Percentiles rank a stretch among this genome's conserved stretches.
Evolutionary conservation across 2,888 invertebrate genomes (phyloP).

Genomic region (Zygaena filipendulae): DNA sequence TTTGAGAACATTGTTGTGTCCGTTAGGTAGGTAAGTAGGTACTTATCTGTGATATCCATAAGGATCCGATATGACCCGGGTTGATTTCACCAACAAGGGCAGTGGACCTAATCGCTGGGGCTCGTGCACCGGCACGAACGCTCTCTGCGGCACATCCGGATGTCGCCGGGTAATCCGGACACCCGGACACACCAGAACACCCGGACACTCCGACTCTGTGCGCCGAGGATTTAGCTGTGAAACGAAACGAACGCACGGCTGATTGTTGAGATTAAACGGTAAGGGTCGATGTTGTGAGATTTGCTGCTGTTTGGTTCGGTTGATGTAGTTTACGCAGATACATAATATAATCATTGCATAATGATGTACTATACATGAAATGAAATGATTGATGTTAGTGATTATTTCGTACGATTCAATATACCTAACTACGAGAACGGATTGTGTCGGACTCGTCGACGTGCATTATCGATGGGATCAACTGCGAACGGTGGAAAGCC

Average conservation of each 20-base stretch:
- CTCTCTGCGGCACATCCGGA: constrained; percentile 35
- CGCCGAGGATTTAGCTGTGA: constrained; percentile 40
- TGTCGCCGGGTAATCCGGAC: constrained; percentile 38
- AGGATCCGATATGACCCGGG: constrained; percentile 31
- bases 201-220: constrained; percentile 17
- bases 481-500: too few relatives aligned
- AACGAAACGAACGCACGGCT: constrained; percentile 47
- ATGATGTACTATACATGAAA: too few relatives aligned
- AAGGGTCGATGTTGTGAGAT: constrained; percentile 28
- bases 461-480: too few relatives aligned
- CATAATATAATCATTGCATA: too few relatives aligned
- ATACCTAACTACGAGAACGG: too few relatives aligned
- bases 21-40: too few relatives aligned
- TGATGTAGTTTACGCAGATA: too few relatives aligned
- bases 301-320: constrained; percentile 24
- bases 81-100: constrained; percentile 37
- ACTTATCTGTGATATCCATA: constrained; percentile 40
- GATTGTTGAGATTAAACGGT: constrained; percentile 54
- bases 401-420: too few relatives aligned
- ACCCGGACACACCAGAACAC: constrained; percentile 12
- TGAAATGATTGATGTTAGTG: too few relatives aligned
- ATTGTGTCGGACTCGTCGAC: too few relatives aligned
- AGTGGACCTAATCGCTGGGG: constrained; percentile 49
- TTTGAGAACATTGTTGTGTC: too few relatives aligned
- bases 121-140: constrained; percentile 51